Base-by-base conservation (phyloP, 2,113 vertebrate species). In the Cavia aperea region DNA sequence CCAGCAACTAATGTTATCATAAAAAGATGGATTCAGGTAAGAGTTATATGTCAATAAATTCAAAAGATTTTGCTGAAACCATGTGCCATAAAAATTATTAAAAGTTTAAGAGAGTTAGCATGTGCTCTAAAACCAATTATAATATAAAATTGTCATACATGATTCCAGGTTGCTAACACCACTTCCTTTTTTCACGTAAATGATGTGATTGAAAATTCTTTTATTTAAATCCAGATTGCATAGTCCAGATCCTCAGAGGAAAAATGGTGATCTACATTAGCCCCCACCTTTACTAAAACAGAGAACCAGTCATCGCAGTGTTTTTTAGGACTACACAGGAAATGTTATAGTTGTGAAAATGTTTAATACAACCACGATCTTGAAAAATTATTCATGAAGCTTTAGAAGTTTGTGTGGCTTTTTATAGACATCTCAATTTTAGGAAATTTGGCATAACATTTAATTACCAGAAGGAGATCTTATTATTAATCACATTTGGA, bases 401-500 rank as follows among this genome's bases (percentile, higher is more conserved):
- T 62, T 88, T 54, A 15, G 16, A 91, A 86, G 8, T 66, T 36
- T 60, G 4, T 54, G 43, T 85, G 26, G 12, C 5, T 92, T 92
- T 89, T 89, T 81, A 82, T 75, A 82, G 91, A 91, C 23, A 93
- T 91, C n/a, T 91, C 94, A 93, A 88, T 95, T 91, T 93, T 93
- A 83, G 77, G 39, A 93, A 93, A 89, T 88, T 95, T 96, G 91
- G 78, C 60, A 96, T 29, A 95, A 89, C 77, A 46, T 82, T 90
- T 95, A 93, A 92, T 95, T 95, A 82, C 6, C 87, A 95, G 70
- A 95, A 89, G 75, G 70, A 90, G 56, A 89, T 85, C 19, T 51
- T 75, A 16, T 29, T 91, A 94, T 95, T 92, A 96, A 95, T 96
- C 93, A 96, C 86, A 91, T 87, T 90, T 95, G 77, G 70, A 93